A percentile compares a stretch with the other conserved stretches of the same genome.
phyloP scores from a whole-genome alignment of 2,888 invertebrate genomes.

The Elgonia sp. region DNA sequence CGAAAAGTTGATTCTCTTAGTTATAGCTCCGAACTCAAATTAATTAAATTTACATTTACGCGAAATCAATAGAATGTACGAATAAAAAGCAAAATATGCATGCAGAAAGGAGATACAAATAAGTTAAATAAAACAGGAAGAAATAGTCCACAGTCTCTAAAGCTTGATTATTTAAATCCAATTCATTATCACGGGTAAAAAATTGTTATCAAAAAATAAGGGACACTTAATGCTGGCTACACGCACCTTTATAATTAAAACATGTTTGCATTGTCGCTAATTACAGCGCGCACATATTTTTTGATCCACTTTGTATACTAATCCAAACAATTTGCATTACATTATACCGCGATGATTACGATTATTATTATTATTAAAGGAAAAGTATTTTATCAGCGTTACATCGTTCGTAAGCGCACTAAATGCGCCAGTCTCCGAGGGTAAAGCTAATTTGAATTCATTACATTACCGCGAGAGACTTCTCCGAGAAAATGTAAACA shows the following conservation, averaged over 20 bases:
- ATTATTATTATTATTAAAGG: conserved; percentile 57
- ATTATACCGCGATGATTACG: conserved; percentile 48
- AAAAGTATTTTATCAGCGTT: conserved; percentile 73
- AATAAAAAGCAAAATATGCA: no score
- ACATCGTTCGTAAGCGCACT: conserved; percentile 63
- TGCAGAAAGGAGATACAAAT: neutral
- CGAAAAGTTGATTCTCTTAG: neutral
- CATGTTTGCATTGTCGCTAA: conserved; percentile 61
- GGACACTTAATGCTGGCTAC: conserved; percentile 33
- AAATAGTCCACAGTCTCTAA: neutral
- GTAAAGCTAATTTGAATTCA: conserved; percentile 75
- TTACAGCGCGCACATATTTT: conserved; percentile 59
- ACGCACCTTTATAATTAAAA: conserved; percentile 57
- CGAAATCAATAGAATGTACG: neutral
- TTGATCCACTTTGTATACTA: conserved; percentile 67
- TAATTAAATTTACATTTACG: neutral
- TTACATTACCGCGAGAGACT: conserved; percentile 74
- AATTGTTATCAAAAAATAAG: conserved; percentile 40
- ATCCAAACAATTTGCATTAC: conserved; percentile 73
- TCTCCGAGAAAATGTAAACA: conserved; percentile 75
- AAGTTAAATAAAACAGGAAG: neutral
- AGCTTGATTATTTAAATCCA: conserved; percentile 14
- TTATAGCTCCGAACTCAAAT: neutral
- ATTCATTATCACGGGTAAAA: conserved; percentile 15
- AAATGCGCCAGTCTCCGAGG: conserved; percentile 67